Base-by-base conservation (phyloP, 2,113 vertebrate genomes). In the Corythornis madagascariensis region DNA sequence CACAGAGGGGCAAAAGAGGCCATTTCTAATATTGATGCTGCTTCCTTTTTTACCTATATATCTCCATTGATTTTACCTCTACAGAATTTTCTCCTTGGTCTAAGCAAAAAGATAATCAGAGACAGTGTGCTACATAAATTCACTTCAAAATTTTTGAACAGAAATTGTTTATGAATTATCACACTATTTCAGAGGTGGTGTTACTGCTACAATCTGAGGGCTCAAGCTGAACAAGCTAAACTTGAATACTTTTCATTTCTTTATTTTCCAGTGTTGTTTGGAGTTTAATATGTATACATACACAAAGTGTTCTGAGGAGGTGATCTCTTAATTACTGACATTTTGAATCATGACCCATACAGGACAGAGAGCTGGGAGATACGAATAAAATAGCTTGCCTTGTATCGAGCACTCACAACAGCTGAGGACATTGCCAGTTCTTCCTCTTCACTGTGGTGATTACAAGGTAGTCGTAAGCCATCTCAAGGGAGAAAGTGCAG, bases 331-430 rank as follows among this genome's bases (percentile, higher is more conserved):
- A 79, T 89, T 78, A 21, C 55, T 90, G 80, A 87, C 50, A 72
- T 92, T 94, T 85, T 91, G 89, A 89, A 48, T 90, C 16, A 13
- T 83, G 60, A 13, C 50, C 48, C 2, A 6, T 0, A 10, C 66
- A 42, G 50, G 74, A 57, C 59, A 50, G 89, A 91, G 24, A 81
- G 65, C 63, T 69, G 73, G 57, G 94, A 92, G 10, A 60, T 38
- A 47, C 33, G 81, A 71, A 52, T 17, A 66, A 93, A 96, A 31
- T 77, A 95, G 67, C 86, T 93, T 64, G 66, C 26, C 48, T 90
- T 93, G 67, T 85, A 79, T 50, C 5, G 15, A 40, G 17, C 42
- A 59, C 55, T 94, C 81, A 56, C 2, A n/a, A 90, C 38, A 38
- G 74, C 56, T 3, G 31, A 92, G 59, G 80, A 57, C 3, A 29